Percentiles rank a stretch among this genome's conserved stretches.
Evolutionary conservation across 2,888 invertebrate species (phyloP).

Genomic region (Lasioglossum zephyrum): DNA sequence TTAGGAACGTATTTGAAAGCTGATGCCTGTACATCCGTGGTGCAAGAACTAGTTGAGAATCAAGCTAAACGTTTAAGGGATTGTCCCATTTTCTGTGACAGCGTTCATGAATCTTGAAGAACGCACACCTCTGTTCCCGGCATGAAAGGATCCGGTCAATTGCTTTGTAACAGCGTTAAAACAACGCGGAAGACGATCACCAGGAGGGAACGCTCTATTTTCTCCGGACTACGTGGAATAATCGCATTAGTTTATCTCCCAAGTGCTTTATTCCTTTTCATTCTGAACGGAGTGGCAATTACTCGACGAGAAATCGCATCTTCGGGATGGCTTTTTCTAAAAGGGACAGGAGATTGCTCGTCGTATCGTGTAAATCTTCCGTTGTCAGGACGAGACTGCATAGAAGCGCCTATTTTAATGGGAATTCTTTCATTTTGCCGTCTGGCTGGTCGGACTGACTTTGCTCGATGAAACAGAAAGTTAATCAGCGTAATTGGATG

Average conservation of each 20-base stretch:
- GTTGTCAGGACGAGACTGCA: slow-evolving; percentile 10
- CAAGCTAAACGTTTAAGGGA: not conserved
- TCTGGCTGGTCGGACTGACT: not conserved
- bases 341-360: slow-evolving; percentile 39
- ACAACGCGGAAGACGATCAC: slow-evolving; percentile 31
- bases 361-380: slow-evolving; percentile 48
- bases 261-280: slow-evolving; percentile 51
- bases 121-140: not conserved
- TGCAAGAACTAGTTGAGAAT: not conserved
- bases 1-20: not conserved
- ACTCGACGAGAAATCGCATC: slow-evolving; percentile 48
- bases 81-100: not conserved
- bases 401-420: slow-evolving; percentile 27
- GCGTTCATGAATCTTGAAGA: not conserved
- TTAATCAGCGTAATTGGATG: slow-evolving; percentile 7
- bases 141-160: slow-evolving; percentile 29
- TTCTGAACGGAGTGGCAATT: slow-evolving; percentile 52
- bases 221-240: slow-evolving; percentile 34
- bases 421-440: slow-evolving; percentile 36
- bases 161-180: slow-evolving; percentile 35
- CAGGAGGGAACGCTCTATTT: slow-evolving; percentile 31
- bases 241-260: slow-evolving; percentile 53
- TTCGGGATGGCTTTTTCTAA: slow-evolving; percentile 37
- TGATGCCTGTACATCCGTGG: not conserved
- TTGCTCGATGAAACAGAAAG: slow-evolving; percentile 17